Percentiles rank a stretch among this genome's conserved stretches.
These are phyloP conservation scores for Contarinia nasturtii DNA, from an alignment of 1,140 invertebrate genomes.

Conservation along the genomic window DNA sequence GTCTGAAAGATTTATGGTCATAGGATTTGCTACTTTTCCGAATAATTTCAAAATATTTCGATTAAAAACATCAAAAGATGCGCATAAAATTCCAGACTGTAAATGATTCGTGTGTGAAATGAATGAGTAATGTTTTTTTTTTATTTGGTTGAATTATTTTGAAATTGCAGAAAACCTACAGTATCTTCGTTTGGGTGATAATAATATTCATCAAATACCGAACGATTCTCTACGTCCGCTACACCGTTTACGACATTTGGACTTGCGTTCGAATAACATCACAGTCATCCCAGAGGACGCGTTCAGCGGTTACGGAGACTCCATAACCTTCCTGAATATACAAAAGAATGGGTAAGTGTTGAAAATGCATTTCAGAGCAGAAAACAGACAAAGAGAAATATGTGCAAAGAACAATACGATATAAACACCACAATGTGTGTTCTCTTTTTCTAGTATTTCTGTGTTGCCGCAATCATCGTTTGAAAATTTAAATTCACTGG, in stretches of 20 bases:
- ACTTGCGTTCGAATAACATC: conserved; percentile 74
- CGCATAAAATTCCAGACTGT: too few relatives aligned
- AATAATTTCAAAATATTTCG: too few relatives aligned
- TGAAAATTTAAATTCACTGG: conserved; percentile 71
- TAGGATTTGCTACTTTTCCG: too few relatives aligned
- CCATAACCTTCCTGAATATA: conserved; percentile 74
- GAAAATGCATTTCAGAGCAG: neutral
- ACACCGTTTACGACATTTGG: conserved; percentile 68
- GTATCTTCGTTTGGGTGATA: conserved; percentile 69
- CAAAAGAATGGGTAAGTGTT: conserved; percentile 72
- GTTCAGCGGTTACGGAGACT: conserved; percentile 77
- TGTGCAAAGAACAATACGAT: neutral
- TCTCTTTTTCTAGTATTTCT: conserved; percentile 50
- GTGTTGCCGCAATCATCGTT: conserved; percentile 56
- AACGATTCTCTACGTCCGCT: conserved; percentile 59
- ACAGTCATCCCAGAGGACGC: conserved; percentile 61
- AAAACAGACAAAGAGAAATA: neutral
- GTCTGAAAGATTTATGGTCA: too few relatives aligned
- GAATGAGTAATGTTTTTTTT: too few relatives aligned
- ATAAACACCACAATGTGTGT: too few relatives aligned
- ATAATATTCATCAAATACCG: conserved; percentile 64
- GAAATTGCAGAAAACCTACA: conserved; percentile 54
- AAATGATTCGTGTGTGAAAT: too few relatives aligned
- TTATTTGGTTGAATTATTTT: neutral
- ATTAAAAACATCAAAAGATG: too few relatives aligned